These are phyloP conservation scores for Polypedilum pembai DNA, from an alignment of 1,140 invertebrate species.

Conservation along the genomic window DNA sequence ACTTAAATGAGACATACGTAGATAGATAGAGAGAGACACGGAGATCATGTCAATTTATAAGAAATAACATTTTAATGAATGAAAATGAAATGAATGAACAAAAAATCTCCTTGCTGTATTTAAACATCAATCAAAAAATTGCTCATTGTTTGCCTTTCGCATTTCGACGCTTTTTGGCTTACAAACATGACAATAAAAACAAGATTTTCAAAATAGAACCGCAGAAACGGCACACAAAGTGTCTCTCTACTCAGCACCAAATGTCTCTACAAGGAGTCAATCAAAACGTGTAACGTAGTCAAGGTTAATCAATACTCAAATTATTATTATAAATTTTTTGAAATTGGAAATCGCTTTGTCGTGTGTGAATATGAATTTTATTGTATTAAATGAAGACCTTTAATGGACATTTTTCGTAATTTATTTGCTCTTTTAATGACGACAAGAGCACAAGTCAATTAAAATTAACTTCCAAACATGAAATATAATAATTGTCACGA, in stretches of 20 bases:
- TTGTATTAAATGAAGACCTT: background rate
- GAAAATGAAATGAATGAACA: background rate
- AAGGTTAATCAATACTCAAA: background rate
- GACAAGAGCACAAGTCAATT: background rate
- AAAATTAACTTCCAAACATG: too few species aligned
- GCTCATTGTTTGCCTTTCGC: conserved; percentile 4
- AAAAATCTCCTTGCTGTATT: background rate
- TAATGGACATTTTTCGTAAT: background rate
- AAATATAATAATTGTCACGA: too few species aligned
- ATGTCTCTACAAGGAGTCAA: background rate
- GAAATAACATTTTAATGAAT: background rate
- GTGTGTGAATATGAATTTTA: background rate
- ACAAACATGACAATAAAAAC: background rate
- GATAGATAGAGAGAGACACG: background rate
- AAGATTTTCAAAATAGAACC: conserved; percentile 4
- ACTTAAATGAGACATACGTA: background rate
- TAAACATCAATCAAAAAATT: conserved; percentile 14
- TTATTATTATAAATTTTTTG: background rate
- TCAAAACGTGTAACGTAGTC: background rate
- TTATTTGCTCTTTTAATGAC: background rate
- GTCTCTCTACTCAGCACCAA: background rate
- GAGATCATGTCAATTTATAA: conserved; percentile 3
- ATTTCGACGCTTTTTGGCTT: background rate
- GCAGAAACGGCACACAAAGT: background rate
- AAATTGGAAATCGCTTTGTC: background rate